phyloP scores from a whole-genome alignment of 1,140 invertebrate genomes.

The Hyphantria cunea region DNA sequence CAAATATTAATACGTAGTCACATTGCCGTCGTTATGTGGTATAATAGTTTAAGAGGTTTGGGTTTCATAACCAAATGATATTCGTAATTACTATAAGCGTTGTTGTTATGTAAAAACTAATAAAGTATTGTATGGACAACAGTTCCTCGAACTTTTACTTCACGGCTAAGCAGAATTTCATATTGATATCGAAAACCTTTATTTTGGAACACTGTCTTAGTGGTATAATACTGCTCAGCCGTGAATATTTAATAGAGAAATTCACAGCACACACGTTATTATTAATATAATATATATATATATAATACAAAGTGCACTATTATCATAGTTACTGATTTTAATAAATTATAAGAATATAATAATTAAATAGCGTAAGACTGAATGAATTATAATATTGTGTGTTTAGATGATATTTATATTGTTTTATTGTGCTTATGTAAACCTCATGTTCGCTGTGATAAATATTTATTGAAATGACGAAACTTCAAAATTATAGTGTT shows the following conservation, averaged over 20 bases:
- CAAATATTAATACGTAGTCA: conserved; percentile 37
- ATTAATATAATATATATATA: conserved; percentile 35
- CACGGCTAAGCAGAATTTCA: conserved; percentile 48
- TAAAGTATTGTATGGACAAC: conserved; percentile 53
- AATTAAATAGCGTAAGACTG: conserved; percentile 72
- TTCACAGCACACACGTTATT: conserved; percentile 58
- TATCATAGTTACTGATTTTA: conserved; percentile 48
- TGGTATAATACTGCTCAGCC: conserved; percentile 46
- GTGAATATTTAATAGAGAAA: conserved; percentile 45
- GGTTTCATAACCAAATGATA: conserved; percentile 40
- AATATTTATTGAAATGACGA: conserved; percentile 10
- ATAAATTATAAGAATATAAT: conserved; percentile 28
- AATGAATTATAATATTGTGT: conserved; percentile 51
- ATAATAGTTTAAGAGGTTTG: conserved; percentile 46
- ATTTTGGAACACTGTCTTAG: conserved; percentile 9
- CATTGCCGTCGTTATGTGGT: conserved; percentile 30
- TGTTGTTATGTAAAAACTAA: conserved; percentile 60
- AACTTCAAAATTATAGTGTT: conserved; percentile 11
- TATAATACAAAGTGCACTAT: conserved; percentile 67
- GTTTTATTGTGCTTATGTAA: conserved; percentile 46
- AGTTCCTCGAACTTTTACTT: conserved; percentile 62
- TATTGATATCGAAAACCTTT: conserved; percentile 25
- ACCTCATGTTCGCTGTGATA: conserved; percentile 62
- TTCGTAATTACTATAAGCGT: conserved; percentile 50
- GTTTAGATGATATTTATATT: conserved; percentile 39